These are phyloP conservation scores for Zoroaster sp. DNA, from an alignment of 53 echinoderm and acorn worm genomes.

Conservation along the genomic window DNA sequence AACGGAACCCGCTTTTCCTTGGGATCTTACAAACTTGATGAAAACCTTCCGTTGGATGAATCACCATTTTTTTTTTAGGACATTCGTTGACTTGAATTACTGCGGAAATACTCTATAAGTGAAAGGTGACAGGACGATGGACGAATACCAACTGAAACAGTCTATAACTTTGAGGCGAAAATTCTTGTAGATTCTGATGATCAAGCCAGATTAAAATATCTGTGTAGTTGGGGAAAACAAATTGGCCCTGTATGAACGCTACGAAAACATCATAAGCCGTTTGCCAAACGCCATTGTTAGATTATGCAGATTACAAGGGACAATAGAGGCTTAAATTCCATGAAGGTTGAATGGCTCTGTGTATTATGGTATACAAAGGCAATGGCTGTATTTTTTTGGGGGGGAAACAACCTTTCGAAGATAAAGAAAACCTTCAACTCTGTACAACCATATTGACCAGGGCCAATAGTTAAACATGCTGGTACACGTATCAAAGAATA, in stretches of 20 bases:
- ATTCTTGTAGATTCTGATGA: no score
- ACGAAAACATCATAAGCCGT: background rate
- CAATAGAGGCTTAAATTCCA: background rate
- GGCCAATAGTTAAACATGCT: background rate
- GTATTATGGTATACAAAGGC: background rate
- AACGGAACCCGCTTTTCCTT: background rate
- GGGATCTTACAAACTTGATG: background rate
- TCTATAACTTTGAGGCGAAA: no score
- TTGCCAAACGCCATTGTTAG: background rate
- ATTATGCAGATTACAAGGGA: conserved; percentile 17
- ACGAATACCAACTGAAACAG: background rate
- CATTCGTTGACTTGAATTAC: conserved; percentile 3
- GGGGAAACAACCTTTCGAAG: background rate
- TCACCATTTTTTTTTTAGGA: background rate
- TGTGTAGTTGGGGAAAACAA: no score
- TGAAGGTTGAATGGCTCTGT: background rate
- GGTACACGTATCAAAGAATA: background rate
- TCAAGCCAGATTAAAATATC: no score
- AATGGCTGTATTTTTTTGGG: background rate
- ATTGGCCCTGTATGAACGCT: no score
- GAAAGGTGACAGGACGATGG: background rate
- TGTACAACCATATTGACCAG: background rate
- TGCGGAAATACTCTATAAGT: conserved; percentile 37
- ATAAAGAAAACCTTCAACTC: background rate
- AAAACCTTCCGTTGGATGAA: background rate